Conservation (phyloP, 2,797 vertebrate species). For the Picus viridis region DNA sequence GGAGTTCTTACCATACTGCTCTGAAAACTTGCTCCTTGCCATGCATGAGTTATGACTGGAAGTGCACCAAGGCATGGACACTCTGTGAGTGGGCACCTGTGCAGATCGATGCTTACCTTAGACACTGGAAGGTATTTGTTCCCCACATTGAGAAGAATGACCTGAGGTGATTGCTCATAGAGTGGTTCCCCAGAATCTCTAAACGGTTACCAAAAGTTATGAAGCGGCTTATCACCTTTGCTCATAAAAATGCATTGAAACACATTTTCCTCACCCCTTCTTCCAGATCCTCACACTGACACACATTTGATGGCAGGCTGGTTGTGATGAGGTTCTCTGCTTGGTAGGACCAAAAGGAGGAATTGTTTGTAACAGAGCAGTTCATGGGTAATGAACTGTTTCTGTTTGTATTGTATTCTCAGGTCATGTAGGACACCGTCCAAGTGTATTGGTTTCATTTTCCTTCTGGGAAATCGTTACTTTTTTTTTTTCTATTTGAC, state of each 20-base stretch:
- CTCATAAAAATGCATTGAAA: not conserved
- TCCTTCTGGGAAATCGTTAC: not conserved
- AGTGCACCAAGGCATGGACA: accelerated
- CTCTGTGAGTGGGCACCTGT: not conserved
- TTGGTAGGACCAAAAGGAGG: not conserved
- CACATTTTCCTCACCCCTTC: not conserved
- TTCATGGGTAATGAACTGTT: not conserved
- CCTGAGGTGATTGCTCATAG: not conserved
- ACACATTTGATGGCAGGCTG: not conserved
- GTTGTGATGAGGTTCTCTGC: not conserved
- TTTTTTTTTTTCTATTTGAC: not conserved
- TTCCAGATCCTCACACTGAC: not conserved
- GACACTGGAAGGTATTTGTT: not conserved
- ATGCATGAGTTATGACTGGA: not conserved
- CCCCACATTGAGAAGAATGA: not conserved
- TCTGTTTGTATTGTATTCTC: not conserved
- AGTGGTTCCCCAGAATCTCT: not conserved
- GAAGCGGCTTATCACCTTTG: not conserved
- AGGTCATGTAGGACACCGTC: not conserved
- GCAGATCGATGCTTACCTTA: not conserved
- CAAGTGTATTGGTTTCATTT: not conserved
- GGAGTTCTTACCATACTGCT: not conserved
- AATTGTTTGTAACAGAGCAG: not conserved
- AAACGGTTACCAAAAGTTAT: not conserved
- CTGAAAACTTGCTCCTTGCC: not conserved